Base-by-base conservation (phyloP, 2,888 invertebrate genomes). In the Ophion ellenae region DNA sequence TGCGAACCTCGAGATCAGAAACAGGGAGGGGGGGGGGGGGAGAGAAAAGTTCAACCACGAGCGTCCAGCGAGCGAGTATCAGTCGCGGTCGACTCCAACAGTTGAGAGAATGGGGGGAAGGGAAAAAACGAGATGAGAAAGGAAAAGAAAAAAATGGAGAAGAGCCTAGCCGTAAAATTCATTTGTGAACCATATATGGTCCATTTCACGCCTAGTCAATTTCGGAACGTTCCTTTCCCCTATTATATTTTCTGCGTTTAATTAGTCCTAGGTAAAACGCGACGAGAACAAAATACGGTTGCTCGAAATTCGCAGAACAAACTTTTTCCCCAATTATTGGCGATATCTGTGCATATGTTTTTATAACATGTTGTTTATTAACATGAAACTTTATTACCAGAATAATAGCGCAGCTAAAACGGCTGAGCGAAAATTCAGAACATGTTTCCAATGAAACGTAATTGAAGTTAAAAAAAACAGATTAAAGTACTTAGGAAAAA, bases 21-120 rank as follows among this genome's bases (percentile, higher is more conserved):
- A 85, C 69, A 45, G 20, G 32, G 61, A 40, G 57, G 20, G 57
- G 11, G 36, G 14, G 57, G 20, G 57, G 14, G 20, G 6, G 32
- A 32, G 73, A 63, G 64, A 80, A 84, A 80, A 84, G 85, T 85
- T 85, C 36, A 74, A 76, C 74, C 63, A 57, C 59, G 61, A 73
- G 59, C 45, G 73, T 57, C 69, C 69, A 74, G 57, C 76, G 66
- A 64, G 74, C 76, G 66, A 67, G 64, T 84, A 84, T 77, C 76
- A 81, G 78, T 59, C 70, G 69, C 24, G 75, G 69, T 74, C 69
- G 67, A 71, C 75, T 71, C 76, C 71, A 84, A 74, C 76, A 36
- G 11, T 67, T 79, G 20, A 40, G 80, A 81, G 81, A 77, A 81
- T 74, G 36, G 53, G 71, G 45, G 64, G 17, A 77, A 47, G 66